Conservation (phyloP, 2,113 vertebrate genomes). For the Peucedramus taeniatus region DNA sequence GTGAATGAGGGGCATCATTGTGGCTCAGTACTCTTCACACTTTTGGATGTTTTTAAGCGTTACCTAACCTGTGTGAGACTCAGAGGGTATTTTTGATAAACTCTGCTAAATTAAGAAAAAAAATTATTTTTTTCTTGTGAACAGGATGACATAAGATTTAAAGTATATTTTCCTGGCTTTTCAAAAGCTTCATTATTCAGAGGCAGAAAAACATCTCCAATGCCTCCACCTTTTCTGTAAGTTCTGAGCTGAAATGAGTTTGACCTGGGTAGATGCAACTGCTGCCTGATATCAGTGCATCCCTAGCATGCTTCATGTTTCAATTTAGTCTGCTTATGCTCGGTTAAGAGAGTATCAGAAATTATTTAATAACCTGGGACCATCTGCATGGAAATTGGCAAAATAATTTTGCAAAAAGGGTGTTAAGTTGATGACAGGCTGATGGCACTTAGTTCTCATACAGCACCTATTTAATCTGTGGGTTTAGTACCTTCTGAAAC, state of each 20-base stretch:
- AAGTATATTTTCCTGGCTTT: not conserved
- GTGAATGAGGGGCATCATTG: not conserved
- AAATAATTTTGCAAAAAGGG: not conserved
- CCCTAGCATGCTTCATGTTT: not conserved
- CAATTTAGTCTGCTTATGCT: not conserved
- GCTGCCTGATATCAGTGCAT: not conserved
- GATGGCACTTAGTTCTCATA: not conserved
- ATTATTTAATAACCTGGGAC: not conserved
- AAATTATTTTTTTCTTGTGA: rapidly evolving
- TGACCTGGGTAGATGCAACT: not conserved
- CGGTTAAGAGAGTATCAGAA: not conserved
- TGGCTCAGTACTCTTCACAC: not conserved
- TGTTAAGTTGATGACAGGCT: not conserved
- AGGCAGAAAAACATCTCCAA: not conserved
- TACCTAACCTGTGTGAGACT: not conserved
- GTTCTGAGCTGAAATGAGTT: not conserved
- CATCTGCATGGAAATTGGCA: not conserved
- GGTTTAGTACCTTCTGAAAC: not conserved
- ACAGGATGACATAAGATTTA: too few relatives aligned
- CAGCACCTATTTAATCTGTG: not conserved
- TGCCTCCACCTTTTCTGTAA: not conserved
- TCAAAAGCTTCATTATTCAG: not conserved
- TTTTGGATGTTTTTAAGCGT: rapidly evolving
- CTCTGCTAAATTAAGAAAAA: not conserved
- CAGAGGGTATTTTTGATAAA: not conserved